Base-by-base conservation (phyloP, 2,113 vertebrate genomes). In the Loxodonta africana region DNA sequence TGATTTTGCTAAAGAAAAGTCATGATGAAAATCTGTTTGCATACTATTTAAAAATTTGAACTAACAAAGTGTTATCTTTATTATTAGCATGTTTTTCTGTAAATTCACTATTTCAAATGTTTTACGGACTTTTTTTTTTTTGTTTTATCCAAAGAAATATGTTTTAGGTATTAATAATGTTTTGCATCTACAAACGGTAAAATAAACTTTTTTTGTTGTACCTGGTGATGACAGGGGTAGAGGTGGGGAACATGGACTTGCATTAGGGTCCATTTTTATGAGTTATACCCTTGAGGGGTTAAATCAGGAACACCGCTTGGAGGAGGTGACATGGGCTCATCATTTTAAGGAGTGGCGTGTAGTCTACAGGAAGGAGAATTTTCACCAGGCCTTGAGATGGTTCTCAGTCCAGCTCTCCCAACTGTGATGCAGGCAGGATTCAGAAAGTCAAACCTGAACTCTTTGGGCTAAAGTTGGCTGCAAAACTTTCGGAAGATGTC, bases 111-210 rank as follows among this genome's bases (percentile, higher is more conserved):
- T 88, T 83, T 78, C 8, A 78, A 88, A 53, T 37, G 74, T 60
- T 57, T 88, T 81, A 48, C 30, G 48, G 48, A 73, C 71, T 53
- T 80, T 81, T 90, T 90, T 90, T 90, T 76, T 85, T 37, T 76
- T 85, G 3, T 57, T 89, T 51, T 83, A 69, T 44, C 26, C 17
- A 94, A 91, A 69, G 12, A 91, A 77, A 85, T 48, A 63, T 9
- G 25, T 25, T 73, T 83, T 63, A 21, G 0, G 63, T 30, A 65
- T 46, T 65, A 91, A 74, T 60, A 48, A 33, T 41, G 71, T 62
- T 67, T 25, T 83, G 57, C 48, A 63, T 14, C 18, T 74, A 37
- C 11, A 10, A 41, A 57, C 65, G 71, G 20, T 44, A 96, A 95
- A 92, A 57, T 67, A 67, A n/a, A 11, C 4, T 11, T 30, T 71